Evolutionary conservation across 2,113 vertebrate species (phyloP).

Genomic region (Anguilla japonica): DNA sequence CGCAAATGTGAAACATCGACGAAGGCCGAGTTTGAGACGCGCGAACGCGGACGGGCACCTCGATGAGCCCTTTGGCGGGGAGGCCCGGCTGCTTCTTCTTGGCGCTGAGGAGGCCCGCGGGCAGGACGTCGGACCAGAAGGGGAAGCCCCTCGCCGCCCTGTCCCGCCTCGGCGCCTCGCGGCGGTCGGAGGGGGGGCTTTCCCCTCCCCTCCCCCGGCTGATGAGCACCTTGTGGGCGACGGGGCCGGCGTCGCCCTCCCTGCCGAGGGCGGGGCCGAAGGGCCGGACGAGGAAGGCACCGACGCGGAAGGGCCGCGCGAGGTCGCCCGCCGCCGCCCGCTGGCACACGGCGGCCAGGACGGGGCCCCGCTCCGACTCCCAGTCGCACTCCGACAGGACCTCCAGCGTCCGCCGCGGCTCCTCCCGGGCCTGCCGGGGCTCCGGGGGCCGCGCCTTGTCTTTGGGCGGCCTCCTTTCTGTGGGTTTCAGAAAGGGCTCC

Average conservation of each 20-base stretch:
- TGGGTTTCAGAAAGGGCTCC: neutral
- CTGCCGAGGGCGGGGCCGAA: constrained; percentile 68
- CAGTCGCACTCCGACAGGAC: constrained; percentile 86
- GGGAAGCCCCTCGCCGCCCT: constrained; percentile 67
- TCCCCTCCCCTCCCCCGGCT: neutral
- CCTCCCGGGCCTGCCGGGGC: constrained; percentile 18
- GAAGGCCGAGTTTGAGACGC: neutral
- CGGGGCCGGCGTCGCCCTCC: constrained; percentile 64
- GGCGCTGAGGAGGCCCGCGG: constrained; percentile 77
- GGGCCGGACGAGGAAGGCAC: constrained; percentile 78
- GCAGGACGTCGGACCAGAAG: constrained; percentile 72
- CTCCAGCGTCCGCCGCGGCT: constrained; percentile 66
- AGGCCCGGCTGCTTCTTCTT: constrained; percentile 57
- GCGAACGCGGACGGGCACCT: constrained; percentile 63
- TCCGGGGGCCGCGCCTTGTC: constrained; percentile 68
- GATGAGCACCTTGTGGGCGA: constrained; percentile 76
- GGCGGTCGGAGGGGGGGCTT: neutral
- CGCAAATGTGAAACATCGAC: neutral
- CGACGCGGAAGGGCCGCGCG: constrained; percentile 70
- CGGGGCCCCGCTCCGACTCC: constrained; percentile 70
- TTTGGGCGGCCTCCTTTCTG: neutral
- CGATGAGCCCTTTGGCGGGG: constrained; percentile 70
- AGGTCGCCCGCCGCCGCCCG: constrained; percentile 65
- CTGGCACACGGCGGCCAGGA: constrained; percentile 76
- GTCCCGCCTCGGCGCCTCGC: neutral